Conservation (phyloP, 2,888 invertebrate genomes). For the Leptogaster cylindrica region DNA sequence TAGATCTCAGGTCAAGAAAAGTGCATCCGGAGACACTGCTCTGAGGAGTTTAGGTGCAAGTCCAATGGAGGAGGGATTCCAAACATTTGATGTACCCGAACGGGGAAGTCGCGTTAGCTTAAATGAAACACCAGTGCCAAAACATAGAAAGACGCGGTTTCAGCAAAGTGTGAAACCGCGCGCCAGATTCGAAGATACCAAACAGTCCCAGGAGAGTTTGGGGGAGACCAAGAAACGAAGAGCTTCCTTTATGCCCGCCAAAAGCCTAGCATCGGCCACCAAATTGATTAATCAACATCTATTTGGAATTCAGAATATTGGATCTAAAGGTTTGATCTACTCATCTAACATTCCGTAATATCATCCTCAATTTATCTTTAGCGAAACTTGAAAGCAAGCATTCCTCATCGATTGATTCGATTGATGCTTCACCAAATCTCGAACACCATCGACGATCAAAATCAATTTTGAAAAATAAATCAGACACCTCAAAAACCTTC, state of each 20-base stretch:
- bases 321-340: constrained; percentile 56
- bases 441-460: constrained; percentile 73
- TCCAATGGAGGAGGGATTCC: constrained; percentile 67
- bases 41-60: constrained; percentile 71
- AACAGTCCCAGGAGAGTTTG: constrained; percentile 66
- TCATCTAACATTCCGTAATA: neutral
- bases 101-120: constrained; percentile 66
- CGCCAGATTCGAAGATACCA: constrained; percentile 63
- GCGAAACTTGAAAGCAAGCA: constrained; percentile 68
- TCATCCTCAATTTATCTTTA: constrained; percentile 45
- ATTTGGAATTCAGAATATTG: constrained; percentile 68
- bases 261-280: constrained; percentile 73
- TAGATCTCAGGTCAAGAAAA: constrained; percentile 73
- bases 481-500: constrained; percentile 67
- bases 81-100: constrained; percentile 64
- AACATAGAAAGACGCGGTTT: constrained; percentile 85
- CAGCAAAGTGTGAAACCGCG: constrained; percentile 69
- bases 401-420: constrained; percentile 73
- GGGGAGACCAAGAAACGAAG: constrained; percentile 60
- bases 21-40: constrained; percentile 79
- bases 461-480: constrained; percentile 77
- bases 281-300: constrained; percentile 77
- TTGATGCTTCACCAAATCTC: constrained; percentile 71
- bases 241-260: constrained; percentile 69
- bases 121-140: constrained; percentile 74